Conservation (phyloP, 2,113 vertebrate species). For the Pelvicachromis taeniatus region DNA sequence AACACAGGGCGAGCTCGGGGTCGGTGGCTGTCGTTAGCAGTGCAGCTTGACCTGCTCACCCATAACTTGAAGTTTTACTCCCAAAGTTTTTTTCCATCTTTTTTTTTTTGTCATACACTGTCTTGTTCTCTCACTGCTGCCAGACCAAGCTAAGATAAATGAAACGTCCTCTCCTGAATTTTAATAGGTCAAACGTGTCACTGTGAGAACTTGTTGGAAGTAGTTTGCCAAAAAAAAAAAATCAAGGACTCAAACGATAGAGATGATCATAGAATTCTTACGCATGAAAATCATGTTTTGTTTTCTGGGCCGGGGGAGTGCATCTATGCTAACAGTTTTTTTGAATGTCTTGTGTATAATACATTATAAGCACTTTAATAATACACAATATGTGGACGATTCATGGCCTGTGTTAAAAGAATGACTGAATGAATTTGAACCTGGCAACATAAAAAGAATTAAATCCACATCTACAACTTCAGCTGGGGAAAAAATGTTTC, state of each 20-base stretch:
- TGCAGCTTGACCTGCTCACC: slow-evolving; percentile 62
- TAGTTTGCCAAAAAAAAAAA: slow-evolving; percentile 35
- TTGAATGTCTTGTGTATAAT: background rate
- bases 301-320: background rate
- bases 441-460: background rate
- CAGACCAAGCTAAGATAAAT: slow-evolving; percentile 14
- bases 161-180: slow-evolving; percentile 40
- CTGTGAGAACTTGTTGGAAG: background rate
- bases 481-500: background rate
- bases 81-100: slow-evolving; percentile 17
- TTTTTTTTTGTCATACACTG: slow-evolving; percentile 4
- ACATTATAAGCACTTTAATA: background rate
- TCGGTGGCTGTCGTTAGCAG: slow-evolving; percentile 65
- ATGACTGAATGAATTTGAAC: background rate
- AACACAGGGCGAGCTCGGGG: slow-evolving; percentile 40
- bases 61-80: slow-evolving; percentile 50
- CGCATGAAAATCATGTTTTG: background rate
- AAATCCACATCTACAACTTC: background rate
- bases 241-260: background rate
- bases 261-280: background rate
- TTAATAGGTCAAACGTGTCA: slow-evolving; percentile 33
- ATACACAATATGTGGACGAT: background rate
- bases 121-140: slow-evolving; percentile 16
- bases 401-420: background rate
- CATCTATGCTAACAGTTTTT: background rate